Evolutionary conservation across 2,888 invertebrate genomes (phyloP).

Genomic region (Lathronympha strigana): DNA sequence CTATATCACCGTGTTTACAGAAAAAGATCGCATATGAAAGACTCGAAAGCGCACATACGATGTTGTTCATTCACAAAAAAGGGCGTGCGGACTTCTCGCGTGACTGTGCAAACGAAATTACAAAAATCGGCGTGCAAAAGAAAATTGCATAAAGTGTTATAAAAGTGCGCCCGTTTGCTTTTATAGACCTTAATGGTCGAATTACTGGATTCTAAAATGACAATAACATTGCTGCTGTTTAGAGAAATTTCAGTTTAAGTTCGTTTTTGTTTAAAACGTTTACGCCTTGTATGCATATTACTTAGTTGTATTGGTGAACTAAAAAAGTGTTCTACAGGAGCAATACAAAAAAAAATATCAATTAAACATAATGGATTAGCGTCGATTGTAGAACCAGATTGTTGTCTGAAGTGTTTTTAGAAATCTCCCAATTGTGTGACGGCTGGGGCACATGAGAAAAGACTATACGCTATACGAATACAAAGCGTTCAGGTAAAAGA

Average conservation of each 20-base stretch:
- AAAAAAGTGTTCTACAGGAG: too few relatives aligned
- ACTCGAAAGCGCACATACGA: neutral
- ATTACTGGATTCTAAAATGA: slow-evolving; percentile 40
- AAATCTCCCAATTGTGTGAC: too few relatives aligned
- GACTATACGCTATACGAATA: neutral
- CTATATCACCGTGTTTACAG: neutral
- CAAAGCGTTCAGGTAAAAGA: slow-evolving; percentile 52
- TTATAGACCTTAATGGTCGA: slow-evolving; percentile 49
- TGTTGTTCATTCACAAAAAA: slow-evolving; percentile 20
- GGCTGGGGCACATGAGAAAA: too few relatives aligned
- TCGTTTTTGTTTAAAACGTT: neutral
- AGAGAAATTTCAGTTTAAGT: neutral
- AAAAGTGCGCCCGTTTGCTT: slow-evolving; percentile 49
- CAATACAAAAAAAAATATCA: too few relatives aligned
- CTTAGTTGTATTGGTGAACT: too few relatives aligned
- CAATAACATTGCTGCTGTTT: slow-evolving; percentile 27
- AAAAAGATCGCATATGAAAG: slow-evolving; percentile 4
- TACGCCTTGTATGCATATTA: too few relatives aligned
- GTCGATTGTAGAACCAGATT: too few relatives aligned
- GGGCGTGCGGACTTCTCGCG: slow-evolving; percentile 42
- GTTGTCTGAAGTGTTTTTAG: too few relatives aligned
- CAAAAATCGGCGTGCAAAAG: slow-evolving; percentile 47
- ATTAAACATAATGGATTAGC: too few relatives aligned
- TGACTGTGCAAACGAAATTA: slow-evolving; percentile 49
- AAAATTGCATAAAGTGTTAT: slow-evolving; percentile 51